Conservation (phyloP, 2,113 vertebrate species). For the Colossoma macropomum region DNA sequence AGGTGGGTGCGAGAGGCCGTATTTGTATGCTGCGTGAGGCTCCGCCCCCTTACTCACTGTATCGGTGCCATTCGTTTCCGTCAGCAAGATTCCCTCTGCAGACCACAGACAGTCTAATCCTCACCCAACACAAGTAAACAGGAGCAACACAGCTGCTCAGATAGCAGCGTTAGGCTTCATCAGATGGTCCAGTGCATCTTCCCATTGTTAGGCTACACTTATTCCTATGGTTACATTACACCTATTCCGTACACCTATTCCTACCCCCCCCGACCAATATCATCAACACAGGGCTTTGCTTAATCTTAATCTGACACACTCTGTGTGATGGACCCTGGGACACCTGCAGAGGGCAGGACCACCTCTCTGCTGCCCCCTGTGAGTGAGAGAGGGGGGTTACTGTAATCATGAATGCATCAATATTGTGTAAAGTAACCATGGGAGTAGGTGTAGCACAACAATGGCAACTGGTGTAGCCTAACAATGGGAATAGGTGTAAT, state of each 20-base stretch:
- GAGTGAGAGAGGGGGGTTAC: too few species aligned
- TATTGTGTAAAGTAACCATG: too few species aligned
- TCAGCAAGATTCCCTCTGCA: slow-evolving; percentile 42
- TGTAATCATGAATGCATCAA: too few species aligned
- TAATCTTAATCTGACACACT: slow-evolving; percentile 6
- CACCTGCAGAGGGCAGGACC: background rate
- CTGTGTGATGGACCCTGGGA: background rate
- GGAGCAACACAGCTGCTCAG: background rate
- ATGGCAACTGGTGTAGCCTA: too few species aligned
- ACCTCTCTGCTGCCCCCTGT: background rate
- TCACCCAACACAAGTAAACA: too few species aligned
- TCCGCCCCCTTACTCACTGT: slow-evolving; percentile 26
- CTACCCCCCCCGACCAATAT: too few species aligned
- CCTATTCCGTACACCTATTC: too few species aligned
- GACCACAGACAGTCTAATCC: background rate
- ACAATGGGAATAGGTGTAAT: too few species aligned
- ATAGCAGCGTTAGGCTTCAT: background rate
- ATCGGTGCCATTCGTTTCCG: background rate
- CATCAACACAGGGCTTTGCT: background rate
- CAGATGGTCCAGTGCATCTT: background rate
- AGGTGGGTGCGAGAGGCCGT: background rate
- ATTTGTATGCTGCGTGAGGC: slow-evolving; percentile 38
- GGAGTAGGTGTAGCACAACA: too few species aligned
- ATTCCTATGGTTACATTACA: too few species aligned
- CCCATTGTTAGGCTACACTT: too few species aligned